These are phyloP conservation scores for Drosophila stalkeri DNA, from an alignment of 2,888 invertebrate species.

Conservation along the genomic window DNA sequence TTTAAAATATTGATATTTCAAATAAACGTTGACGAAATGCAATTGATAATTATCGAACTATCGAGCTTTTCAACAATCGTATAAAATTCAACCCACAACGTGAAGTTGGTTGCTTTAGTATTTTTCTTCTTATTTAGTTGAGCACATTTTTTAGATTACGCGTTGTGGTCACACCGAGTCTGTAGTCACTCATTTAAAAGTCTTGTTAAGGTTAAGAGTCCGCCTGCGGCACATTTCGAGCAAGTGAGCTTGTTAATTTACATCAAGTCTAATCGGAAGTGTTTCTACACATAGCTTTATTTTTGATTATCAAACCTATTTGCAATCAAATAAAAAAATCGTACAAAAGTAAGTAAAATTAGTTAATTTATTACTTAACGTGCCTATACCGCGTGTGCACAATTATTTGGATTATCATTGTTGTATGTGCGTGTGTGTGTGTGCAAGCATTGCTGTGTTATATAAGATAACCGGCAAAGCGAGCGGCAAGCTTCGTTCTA, in stretches of 20 bases:
- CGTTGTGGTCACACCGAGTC: constrained; percentile 18
- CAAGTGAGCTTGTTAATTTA: constrained; percentile 69
- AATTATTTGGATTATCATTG: constrained; percentile 40
- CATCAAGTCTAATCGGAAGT: constrained; percentile 57
- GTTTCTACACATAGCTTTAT: constrained; percentile 25
- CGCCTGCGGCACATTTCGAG: constrained; percentile 59
- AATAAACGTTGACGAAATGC: not conserved
- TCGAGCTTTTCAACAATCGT: constrained; percentile 3
- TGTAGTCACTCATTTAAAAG: constrained; percentile 47
- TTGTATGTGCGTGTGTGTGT: constrained; percentile 25
- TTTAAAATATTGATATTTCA: not conserved
- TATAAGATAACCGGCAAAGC: constrained; percentile 69
- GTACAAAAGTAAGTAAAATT: constrained; percentile 42
- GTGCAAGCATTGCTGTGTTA: constrained; percentile 37
- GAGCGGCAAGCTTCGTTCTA: constrained; percentile 47
- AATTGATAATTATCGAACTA: constrained; percentile 3
- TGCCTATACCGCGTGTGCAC: constrained; percentile 8
- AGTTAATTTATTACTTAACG: not conserved
- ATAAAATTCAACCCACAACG: too few relatives aligned
- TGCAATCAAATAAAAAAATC: constrained; percentile 39
- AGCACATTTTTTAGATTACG: not conserved
- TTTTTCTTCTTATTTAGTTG: constrained; percentile 1
- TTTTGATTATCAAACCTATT: constrained; percentile 18
- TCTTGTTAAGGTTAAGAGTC: constrained; percentile 64
- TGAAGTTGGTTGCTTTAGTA: constrained; percentile 10